Evolutionary conservation across 2,797 vertebrate species (phyloP), one percentile per base, ranked within the genome.

Genomic region (Sebastes steindachneri): DNA sequence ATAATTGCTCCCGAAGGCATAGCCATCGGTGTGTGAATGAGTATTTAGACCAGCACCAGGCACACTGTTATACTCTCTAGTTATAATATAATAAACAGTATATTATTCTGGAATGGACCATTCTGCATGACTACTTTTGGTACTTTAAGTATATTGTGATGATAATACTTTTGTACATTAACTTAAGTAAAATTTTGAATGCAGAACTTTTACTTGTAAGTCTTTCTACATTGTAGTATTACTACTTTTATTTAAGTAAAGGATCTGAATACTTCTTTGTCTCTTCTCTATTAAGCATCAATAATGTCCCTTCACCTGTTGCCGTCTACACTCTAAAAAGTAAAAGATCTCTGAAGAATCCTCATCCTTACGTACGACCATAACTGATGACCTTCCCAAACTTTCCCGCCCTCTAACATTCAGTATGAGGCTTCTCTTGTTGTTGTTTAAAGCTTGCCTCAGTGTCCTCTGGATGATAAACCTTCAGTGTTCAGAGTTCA

Each of bases 401-500:
- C 41, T 28, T 29, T 59, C 25, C 6, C 1, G 33, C 19, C 25
- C 7, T 68, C n/a, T 11, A 19, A 29, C 29, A 2, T 19, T 63
- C 41, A 23, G 45, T 9, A 5, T 11, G 25, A 45, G 41, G 41
- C 17, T 45, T 45, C 15, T 51, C 48, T n/a, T 51, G 19, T 51
- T 7, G 4, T 62, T 19, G 15, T 15, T 5, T 17, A 1, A 45
- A 60, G 55, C 23, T 55, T 1, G 2, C 33, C 23, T 75, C 19
- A 2, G 1, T 25, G 65, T 9, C 29, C 5, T 12, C 58, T 26
- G 69, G 45, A 58, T 37, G 59, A 75, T 75, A 31, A 74, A 83
- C 9, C 68, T 15, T 7, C 45, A 35, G 29, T 11, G 79, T 70
- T 75, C 57, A 73, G 69, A 75, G 83, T 68, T 75, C 78, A 67